Conservation (phyloP, 2,113 vertebrate genomes). For the Nannospalax galili region DNA sequence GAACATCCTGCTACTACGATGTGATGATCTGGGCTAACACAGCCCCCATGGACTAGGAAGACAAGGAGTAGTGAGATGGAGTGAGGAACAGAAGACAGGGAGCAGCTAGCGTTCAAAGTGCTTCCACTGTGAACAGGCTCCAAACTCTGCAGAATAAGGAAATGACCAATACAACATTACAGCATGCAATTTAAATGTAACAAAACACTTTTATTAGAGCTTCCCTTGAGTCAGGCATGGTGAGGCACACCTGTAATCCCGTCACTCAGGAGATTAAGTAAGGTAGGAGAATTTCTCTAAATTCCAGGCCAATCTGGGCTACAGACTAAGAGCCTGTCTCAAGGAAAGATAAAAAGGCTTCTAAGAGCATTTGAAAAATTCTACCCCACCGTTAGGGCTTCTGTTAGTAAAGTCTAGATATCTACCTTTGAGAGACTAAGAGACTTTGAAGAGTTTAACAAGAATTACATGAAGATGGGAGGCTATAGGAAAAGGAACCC, state of each 20-base stretch:
- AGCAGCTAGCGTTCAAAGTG: background rate
- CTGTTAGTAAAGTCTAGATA: background rate
- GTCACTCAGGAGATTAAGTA: background rate
- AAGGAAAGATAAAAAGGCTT: background rate
- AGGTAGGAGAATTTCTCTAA: background rate
- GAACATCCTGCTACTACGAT: background rate
- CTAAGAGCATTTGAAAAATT: background rate
- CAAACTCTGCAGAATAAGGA: constrained; percentile 1
- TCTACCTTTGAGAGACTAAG: background rate
- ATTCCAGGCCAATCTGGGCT: background rate
- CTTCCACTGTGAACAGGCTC: background rate
- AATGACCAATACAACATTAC: background rate
- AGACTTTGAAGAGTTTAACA: constrained; percentile 6
- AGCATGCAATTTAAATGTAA: too few relatives aligned
- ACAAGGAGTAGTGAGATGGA: background rate
- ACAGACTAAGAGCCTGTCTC: background rate
- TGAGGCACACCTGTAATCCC: background rate
- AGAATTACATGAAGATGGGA: background rate
- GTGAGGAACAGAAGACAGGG: background rate
- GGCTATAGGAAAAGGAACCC: background rate
- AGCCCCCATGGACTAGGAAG: background rate
- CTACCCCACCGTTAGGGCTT: background rate
- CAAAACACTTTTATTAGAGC: background rate
- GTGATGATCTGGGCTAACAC: background rate
- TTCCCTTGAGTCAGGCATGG: background rate